These are phyloP conservation scores for Clarias pachynema DNA, from an alignment of 2,797 vertebrate genomes.

Conservation along the genomic window DNA sequence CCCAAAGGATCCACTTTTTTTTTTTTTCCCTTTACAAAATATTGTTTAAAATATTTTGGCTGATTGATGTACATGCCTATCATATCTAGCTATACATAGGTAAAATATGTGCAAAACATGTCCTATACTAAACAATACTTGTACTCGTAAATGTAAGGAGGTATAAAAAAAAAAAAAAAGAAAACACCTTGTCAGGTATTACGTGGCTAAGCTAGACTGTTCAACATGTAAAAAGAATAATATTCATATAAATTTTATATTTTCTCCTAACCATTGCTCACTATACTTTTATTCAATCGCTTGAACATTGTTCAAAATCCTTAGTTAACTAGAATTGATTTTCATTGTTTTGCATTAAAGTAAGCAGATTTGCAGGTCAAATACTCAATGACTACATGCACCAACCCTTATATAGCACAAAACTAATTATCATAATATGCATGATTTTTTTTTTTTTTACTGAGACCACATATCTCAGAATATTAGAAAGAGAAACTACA, in stretches of 20 bases:
- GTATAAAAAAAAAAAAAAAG: background rate
- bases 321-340: background rate
- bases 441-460: conserved; percentile 46
- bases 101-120: background rate
- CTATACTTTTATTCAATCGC: background rate
- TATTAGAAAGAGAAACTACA: conserved; percentile 8
- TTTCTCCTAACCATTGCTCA: background rate
- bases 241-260: background rate
- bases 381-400: background rate
- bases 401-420: background rate
- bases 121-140: background rate
- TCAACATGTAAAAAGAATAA: background rate
- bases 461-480: conserved; percentile 57
- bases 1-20: too few relatives aligned
- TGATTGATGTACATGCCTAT: background rate
- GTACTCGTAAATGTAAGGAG: background rate
- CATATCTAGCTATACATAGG: background rate
- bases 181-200: too few relatives aligned
- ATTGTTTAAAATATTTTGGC: too few relatives aligned
- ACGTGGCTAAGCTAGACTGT: too few relatives aligned
- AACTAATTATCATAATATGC: conserved; percentile 14
- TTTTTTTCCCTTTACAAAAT: too few relatives aligned
- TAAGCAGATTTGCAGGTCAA: background rate
- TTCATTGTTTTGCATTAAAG: background rate
- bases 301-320: background rate